phyloP scores from a whole-genome alignment of 1,140 invertebrate species.

The Protaetia brevitarsis region DNA sequence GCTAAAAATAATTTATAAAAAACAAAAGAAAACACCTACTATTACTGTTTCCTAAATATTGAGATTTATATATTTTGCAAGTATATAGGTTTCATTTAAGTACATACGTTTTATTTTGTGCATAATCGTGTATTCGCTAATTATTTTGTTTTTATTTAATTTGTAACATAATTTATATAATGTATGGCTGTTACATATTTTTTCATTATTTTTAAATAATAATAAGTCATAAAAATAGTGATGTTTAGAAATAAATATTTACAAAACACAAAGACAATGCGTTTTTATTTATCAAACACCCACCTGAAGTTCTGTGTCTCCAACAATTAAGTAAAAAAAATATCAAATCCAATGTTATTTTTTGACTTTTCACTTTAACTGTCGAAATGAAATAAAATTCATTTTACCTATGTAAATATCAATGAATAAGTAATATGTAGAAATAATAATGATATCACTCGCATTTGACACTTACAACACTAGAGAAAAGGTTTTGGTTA shows the following conservation, averaged over 20 bases:
- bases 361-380: too few relatives aligned
- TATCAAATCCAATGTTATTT: too few relatives aligned
- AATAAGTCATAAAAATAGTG: conserved; percentile 42
- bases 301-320: too few relatives aligned
- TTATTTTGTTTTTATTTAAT: conserved; percentile 24
- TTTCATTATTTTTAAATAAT: conserved; percentile 42
- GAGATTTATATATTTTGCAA: conserved; percentile 14
- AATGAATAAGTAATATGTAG: too few relatives aligned
- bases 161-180: conserved; percentile 43
- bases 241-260: conserved; percentile 40
- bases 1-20: not conserved
- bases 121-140: not conserved
- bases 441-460: too few relatives aligned
- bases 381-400: too few relatives aligned
- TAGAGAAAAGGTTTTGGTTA: too few relatives aligned
- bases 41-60: conserved; percentile 12
- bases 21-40: too few relatives aligned
- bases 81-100: conserved; percentile 14
- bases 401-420: too few relatives aligned
- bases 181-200: conserved; percentile 46
- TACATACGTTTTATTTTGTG: not conserved
- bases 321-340: too few relatives aligned
- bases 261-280: not conserved
- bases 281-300: too few relatives aligned
- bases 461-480: too few relatives aligned